Evolutionary conservation across 2,113 vertebrate species (phyloP).

Genomic region (Menura novaehollandiae): DNA sequence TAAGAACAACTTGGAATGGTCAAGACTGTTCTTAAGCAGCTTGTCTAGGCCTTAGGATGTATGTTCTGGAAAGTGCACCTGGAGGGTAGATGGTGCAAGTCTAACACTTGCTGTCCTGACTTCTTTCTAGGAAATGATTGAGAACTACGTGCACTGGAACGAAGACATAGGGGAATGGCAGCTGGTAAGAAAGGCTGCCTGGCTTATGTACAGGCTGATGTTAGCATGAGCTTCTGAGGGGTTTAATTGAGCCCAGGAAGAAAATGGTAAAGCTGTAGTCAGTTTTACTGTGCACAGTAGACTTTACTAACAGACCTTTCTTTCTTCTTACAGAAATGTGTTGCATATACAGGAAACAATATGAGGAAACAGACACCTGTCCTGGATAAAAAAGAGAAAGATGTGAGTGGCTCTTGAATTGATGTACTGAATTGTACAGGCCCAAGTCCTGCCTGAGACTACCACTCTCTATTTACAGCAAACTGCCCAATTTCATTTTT

Average conservation of each 20-base stretch:
- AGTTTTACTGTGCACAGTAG: neutral
- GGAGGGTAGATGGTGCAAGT: neutral
- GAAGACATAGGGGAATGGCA: conserved; percentile 99
- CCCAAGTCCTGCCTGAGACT: neutral
- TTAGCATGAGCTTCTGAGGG: neutral
- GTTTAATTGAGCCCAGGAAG: neutral
- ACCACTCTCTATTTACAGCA: neutral
- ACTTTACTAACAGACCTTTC: neutral
- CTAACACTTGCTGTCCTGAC: neutral
- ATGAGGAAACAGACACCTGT: conserved; percentile 97
- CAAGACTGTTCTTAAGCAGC: neutral
- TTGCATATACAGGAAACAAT: conserved; percentile 98
- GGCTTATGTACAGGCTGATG: fast-evolving
- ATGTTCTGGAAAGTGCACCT: neutral
- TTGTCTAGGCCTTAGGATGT: neutral
- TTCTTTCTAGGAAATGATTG: conserved; percentile 91
- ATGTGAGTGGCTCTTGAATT: conserved; percentile 78
- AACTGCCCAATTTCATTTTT: neutral
- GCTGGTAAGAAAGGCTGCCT: conserved; percentile 76
- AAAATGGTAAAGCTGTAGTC: neutral
- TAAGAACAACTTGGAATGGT: neutral
- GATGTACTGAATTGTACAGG: too few relatives aligned
- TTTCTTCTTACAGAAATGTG: conserved; percentile 87
- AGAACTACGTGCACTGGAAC: conserved; percentile 98
- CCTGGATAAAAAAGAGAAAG: conserved; percentile 96